Evolutionary conservation across 2,113 vertebrate genomes (phyloP).

Genomic region (Chionis minor): DNA sequence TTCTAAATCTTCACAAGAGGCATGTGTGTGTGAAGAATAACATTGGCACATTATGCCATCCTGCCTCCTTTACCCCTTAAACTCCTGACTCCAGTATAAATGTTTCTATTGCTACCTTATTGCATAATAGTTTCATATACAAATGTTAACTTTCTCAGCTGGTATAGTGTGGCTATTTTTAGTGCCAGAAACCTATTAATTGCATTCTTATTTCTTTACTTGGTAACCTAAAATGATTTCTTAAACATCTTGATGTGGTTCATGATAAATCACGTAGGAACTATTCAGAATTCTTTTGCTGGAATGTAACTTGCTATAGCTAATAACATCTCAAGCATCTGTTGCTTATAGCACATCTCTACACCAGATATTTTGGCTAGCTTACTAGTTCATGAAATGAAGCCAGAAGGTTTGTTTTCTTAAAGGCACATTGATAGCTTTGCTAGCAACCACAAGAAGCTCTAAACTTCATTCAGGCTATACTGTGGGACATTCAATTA

Average conservation of each 20-base stretch:
- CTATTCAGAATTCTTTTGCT: background rate
- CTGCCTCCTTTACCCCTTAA: background rate
- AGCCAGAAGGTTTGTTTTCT: background rate
- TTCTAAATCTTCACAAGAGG: background rate
- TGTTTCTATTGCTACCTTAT: background rate
- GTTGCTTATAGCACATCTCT: conserved; percentile 13
- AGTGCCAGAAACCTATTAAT: background rate
- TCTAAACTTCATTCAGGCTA: background rate
- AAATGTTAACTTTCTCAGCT: background rate
- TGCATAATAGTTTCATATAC: background rate
- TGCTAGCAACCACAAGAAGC: background rate
- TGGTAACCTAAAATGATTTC: background rate
- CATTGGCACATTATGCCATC: background rate
- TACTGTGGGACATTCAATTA: background rate
- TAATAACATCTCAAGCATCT: background rate
- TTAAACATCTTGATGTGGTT: background rate
- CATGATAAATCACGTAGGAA: background rate
- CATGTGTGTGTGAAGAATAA: background rate
- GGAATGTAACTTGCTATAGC: background rate
- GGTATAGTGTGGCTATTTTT: background rate
- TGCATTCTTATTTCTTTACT: background rate
- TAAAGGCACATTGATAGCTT: background rate
- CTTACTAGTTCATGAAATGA: background rate
- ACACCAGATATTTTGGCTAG: background rate
- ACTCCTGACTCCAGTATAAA: background rate